These are phyloP conservation scores for Oxyura jamaicensis DNA, from an alignment of 2,113 vertebrate species.

Conservation along the genomic window DNA sequence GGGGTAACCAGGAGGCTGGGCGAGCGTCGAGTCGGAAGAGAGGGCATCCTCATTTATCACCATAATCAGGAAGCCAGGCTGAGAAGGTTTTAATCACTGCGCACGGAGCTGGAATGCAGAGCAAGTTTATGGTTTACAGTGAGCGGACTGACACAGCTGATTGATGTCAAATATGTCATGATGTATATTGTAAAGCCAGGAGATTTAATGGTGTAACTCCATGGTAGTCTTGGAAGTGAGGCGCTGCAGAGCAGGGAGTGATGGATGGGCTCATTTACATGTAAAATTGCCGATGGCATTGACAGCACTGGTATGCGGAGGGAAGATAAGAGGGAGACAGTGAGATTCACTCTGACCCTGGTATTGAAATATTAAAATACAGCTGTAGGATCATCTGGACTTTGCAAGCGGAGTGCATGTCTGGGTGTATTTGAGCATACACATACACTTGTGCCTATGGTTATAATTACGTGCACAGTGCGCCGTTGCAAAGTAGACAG, in stretches of 20 bases:
- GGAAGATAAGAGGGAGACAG: slow-evolving; percentile 76
- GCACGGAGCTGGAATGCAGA: slow-evolving; percentile 71
- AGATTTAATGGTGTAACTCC: slow-evolving; percentile 83
- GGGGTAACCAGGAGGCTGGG: not conserved
- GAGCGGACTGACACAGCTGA: slow-evolving; percentile 82
- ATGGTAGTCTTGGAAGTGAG: slow-evolving; percentile 77
- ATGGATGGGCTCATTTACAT: slow-evolving; percentile 86
- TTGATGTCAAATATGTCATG: slow-evolving; percentile 87
- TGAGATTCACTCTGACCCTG: slow-evolving; percentile 74
- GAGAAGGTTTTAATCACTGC: slow-evolving; percentile 77
- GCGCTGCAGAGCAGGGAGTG: slow-evolving; percentile 75
- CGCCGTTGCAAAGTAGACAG: fast-evolving
- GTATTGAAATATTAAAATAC: slow-evolving; percentile 76
- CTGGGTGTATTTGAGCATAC: not conserved
- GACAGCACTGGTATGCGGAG: slow-evolving; percentile 77
- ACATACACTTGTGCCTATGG: not conserved
- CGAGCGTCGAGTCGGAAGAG: not conserved
- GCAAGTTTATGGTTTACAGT: slow-evolving; percentile 81
- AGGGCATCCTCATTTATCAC: slow-evolving; percentile 69
- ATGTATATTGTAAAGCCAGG: slow-evolving; percentile 82
- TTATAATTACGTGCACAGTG: not conserved
- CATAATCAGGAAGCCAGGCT: slow-evolving; percentile 72
- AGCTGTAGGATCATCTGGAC: slow-evolving; percentile 73
- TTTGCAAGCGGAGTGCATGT: not conserved
- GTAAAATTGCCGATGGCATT: slow-evolving; percentile 83